Evolutionary conservation across 2,113 vertebrate genomes (phyloP), one percentile per base, ranked within the genome.

Genomic region (Periophthalmodon schlosseri): DNA sequence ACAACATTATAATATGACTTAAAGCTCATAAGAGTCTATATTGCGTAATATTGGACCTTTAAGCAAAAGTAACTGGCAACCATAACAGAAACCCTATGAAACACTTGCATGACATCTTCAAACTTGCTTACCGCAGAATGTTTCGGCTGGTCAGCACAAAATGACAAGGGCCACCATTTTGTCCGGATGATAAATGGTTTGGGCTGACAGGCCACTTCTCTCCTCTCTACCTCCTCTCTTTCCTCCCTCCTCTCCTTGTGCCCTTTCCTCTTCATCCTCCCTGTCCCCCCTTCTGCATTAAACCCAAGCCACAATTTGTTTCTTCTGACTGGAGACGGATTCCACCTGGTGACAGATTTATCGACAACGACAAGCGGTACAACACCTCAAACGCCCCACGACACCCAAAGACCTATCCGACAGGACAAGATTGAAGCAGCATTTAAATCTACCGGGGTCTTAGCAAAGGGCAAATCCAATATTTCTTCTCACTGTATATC

Each of bases 281-380:
- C 36, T 63, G 74, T 75, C 49, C 33, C 67, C 11, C 69, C 80
- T 15, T 56, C 77, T 69, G 80, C 69, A 54, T 76, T 67, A 50
- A 92, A 91, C 89, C 92, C 92, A 95, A 96, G 93, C 94, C 94
- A 96, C 95, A 96, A 96, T 97, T 95, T 95, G 94, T 95, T 95
- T 93, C 93, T 94, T 94, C 88, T 80, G 69, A 91, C 91, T 92
- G 92, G 90, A 92, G 93, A 95, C 93, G 88, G 94, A 95, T 95
- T 95, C 95, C 89, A 91, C 92, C 88, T 89, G 91, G 90, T 95
- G 95, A 97, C 95, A 96, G 96, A 97, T 96, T 96, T 96, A 97
- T 95, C 88, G 93, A 90, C 89, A 89, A 94, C 95, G 93, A 90
- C 90, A 88, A 85, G 89, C 92, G 91, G 92, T 94, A 93, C 95